phyloP scores from a whole-genome alignment of 2,888 invertebrate species.

The Celastrina argiolus region DNA sequence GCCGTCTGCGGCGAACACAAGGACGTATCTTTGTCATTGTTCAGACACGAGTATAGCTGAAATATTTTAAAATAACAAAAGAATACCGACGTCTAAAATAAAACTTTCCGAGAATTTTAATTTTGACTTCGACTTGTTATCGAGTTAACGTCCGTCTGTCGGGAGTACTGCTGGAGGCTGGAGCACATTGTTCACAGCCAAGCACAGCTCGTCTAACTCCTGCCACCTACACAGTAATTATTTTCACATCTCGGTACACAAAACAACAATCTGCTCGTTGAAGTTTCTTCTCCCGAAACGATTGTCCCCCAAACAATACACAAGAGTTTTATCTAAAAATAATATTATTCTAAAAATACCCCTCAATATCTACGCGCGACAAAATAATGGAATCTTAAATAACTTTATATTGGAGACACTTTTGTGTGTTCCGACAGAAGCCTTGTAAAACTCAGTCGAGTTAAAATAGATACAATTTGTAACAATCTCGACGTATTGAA shows the following conservation, averaged over 20 bases:
- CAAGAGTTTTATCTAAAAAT: not conserved
- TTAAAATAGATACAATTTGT: not conserved
- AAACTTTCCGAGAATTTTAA: not conserved
- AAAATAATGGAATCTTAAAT: not conserved
- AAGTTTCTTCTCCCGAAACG: not conserved
- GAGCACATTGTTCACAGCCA: no score
- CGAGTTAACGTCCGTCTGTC: not conserved
- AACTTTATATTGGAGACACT: not conserved
- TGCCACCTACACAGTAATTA: not conserved
- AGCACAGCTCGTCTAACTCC: no score
- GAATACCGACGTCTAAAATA: not conserved
- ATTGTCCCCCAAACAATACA: not conserved
- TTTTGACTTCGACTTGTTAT: not conserved
- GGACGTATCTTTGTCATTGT: not conserved
- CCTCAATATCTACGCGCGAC: not conserved
- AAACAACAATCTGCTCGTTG: not conserved
- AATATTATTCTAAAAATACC: not conserved
- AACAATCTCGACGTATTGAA: not conserved
- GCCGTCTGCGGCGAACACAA: no score
- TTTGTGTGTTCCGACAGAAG: not conserved
- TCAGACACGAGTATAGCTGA: not conserved
- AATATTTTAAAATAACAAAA: not conserved
- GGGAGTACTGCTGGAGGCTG: no score
- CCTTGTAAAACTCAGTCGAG: not conserved
- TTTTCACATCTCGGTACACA: not conserved